These are phyloP conservation scores for Pelochelys cantorii DNA, from an alignment of 2,797 vertebrate genomes.

Conservation along the genomic window DNA sequence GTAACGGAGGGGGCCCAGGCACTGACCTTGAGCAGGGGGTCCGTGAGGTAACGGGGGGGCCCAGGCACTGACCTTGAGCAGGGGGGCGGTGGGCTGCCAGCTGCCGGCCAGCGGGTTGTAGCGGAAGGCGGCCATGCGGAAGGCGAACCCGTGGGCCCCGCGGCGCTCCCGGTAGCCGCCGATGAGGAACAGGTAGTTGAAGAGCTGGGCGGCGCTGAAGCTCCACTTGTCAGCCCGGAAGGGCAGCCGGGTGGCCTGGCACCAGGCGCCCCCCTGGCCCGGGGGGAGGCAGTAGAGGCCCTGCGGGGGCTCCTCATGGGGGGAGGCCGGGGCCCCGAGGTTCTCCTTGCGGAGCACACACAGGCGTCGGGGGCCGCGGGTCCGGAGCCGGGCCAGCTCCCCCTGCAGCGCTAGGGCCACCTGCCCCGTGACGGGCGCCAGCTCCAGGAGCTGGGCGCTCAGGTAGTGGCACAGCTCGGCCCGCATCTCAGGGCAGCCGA, in stretches of 20 bases:
- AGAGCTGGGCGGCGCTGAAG: constrained; percentile 83
- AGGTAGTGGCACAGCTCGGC: constrained; percentile 79
- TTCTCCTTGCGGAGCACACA: constrained; percentile 86
- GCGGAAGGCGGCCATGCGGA: constrained; percentile 84
- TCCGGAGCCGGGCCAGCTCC: constrained; percentile 73
- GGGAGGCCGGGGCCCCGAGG: constrained; percentile 67
- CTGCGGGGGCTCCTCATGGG: constrained; percentile 71
- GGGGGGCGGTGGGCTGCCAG: constrained; percentile 79
- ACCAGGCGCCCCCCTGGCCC: constrained; percentile 75
- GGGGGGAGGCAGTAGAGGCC: constrained; percentile 73
- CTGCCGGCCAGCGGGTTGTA: constrained; percentile 81
- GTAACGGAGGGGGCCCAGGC: too few species aligned
- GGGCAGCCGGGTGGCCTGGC: constrained; percentile 76
- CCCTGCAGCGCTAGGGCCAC: constrained; percentile 66
- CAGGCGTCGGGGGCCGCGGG: constrained; percentile 60
- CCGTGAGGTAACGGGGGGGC: too few species aligned
- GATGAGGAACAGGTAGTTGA: constrained; percentile 86
- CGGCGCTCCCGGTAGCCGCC: constrained; percentile 82
- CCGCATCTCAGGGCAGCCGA: constrained; percentile 80
- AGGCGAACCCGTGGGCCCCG: constrained; percentile 80
- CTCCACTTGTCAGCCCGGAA: constrained; percentile 87
- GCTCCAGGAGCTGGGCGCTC: constrained; percentile 82
- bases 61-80: constrained; percentile 80
- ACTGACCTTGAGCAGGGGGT: too few species aligned
- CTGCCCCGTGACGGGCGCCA: constrained; percentile 65